Base-by-base conservation (phyloP, 1,140 invertebrate genomes). In the Galleria mellonella region DNA sequence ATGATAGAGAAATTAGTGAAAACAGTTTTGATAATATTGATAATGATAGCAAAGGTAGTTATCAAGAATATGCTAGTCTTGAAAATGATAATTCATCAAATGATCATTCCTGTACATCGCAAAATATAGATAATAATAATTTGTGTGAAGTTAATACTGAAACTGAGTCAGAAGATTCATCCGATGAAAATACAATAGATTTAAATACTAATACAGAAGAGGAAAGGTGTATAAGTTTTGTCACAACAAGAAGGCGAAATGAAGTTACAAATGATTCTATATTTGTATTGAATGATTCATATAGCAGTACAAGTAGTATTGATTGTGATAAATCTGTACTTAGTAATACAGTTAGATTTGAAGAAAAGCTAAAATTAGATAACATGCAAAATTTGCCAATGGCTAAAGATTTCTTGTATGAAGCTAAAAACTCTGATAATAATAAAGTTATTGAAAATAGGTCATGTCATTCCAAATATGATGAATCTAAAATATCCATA, bases 221-320 rank as follows among this genome's bases (percentile, higher is more conserved):
- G 41, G 55, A 62, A 6, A 58, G 42, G 47, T 58, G 45, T 38
- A 35, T 64, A 9, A 71, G 67, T 54, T 81, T 71, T 69, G 76
- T 83, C 8, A 83, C 75, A 33, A 81, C 67, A 12, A 71, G 76
- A 62, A 68, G 64, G 62, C 51, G 62, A 38, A 75, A 72, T 62
- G 55, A 63, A 51, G 10, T 55, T 9, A 55, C 59, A 35, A 72
- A 67, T 43, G 51, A 75, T 43, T 76, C 69, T 14, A 62, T 78
- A 43, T 53, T 58, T 32, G 45, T 47, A 10, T 52, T 63, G 39
- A 52, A 79, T 61, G 58, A 60, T 43, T 67, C 68, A 38, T 46
- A 41, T 41, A 38, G 27, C 29, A 65, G 53, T 63, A 27, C 8
- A 12, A 60, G 49, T 37, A 72, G 51, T 47, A 35, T 9, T 39